Conservation (phyloP, 64 coral and sea anemone species). For the Stichodactyla mertensii region DNA sequence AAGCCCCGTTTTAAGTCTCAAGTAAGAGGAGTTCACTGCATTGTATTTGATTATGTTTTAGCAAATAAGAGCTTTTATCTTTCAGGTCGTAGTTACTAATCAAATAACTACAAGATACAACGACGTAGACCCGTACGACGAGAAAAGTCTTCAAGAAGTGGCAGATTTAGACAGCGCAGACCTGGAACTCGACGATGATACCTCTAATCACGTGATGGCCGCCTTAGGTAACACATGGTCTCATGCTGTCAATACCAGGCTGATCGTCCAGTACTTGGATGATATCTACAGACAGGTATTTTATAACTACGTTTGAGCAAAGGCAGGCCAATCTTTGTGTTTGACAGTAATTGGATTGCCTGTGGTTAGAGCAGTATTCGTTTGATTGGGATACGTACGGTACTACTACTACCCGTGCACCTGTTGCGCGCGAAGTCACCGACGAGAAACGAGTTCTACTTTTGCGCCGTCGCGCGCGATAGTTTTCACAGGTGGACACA, state of each 20-base stretch:
- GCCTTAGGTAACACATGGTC: constrained; percentile 97
- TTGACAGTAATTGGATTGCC: no score
- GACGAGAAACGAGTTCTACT: no score
- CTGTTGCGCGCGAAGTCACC: no score
- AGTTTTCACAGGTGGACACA: no score
- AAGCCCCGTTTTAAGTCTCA: no score
- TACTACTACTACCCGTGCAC: no score
- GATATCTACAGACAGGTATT: constrained; percentile 73
- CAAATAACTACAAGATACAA: constrained; percentile 77
- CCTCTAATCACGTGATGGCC: constrained; percentile 65
- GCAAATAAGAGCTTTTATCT: not conserved
- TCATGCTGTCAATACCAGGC: constrained; percentile 86
- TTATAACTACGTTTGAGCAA: no score
- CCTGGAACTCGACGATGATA: constrained; percentile 58
- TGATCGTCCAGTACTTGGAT: constrained; percentile 84
- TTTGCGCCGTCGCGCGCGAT: no score
- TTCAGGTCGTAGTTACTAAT: constrained; percentile 86
- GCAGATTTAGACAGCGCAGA: constrained; percentile 53
- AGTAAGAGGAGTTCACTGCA: no score
- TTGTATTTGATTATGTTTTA: not conserved
- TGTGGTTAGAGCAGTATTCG: no score
- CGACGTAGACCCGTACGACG: not conserved
- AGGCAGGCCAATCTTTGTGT: no score
- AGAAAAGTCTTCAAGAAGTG: not conserved
- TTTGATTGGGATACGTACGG: no score